Base-by-base conservation (phyloP, 2,888 invertebrate species). In the Dilophus febrilis region DNA sequence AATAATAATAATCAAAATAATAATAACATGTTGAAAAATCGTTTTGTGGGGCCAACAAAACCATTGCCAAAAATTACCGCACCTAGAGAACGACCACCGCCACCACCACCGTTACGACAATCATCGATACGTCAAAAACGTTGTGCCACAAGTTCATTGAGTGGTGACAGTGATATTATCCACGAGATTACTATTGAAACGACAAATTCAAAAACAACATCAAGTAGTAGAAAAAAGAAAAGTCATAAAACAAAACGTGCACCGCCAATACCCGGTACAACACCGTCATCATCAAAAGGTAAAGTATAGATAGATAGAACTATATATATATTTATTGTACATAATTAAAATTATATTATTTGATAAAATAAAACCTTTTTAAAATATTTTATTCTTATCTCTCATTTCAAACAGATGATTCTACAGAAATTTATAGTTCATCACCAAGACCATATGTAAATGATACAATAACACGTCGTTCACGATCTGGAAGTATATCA, bases 111-210 rank as follows among this genome's bases (percentile, higher is more conserved):
- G 7, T 8, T 4, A 22, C 4, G 7, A 22, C 8, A 4, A 22
- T 22, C 22, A 4, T 6, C 4, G 4, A 22, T 22, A 6, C 28
- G 28, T 40, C 77, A 77, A 49, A 85, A 84, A 56, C 72, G 78
- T 44, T 72, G 71, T 44, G 72, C 76, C 2, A 56, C 64, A 3
- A 76, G 71, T 36, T 74, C 76, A 3, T 54, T 72, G 27, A 71
- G 72, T 48, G 72, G 72, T 32, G 72, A 72, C 44, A 73, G 70
- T 50, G 75, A 75, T 45, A 64, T 66, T 49, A 65, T 69, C 30
- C 71, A 71, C 45, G 61, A 57, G 31, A 57, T 59, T 40, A 49
- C 51, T 7, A 37, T 70, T 51, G 61, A 60, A 54, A 56, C 66
- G 55, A 59, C 68, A 59, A 59, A 59, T 54, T 31, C 66, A 55